Base-by-base conservation (phyloP, 2,888 invertebrate species). In the Tipula lateralis region DNA sequence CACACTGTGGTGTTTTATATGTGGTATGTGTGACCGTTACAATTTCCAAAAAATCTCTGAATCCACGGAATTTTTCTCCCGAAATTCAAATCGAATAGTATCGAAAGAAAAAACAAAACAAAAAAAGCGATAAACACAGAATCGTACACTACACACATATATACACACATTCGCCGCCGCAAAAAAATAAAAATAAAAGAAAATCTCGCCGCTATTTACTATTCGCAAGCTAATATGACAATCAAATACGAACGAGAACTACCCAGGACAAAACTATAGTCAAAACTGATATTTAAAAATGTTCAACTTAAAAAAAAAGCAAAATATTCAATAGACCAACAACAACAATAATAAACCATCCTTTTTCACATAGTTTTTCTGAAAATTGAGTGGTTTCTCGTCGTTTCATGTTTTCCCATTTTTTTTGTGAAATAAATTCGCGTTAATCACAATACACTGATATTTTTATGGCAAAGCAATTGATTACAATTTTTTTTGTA, bases 361-460 rank as follows among this genome's bases (percentile, higher is more conserved):
- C 66, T 66, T 66, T 44, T 66, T 44, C 44, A 44, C 16, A 44
- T 44, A 44, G 16, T 44, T 44, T 44, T 44, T 66, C 66, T 24
- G 66, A 66, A 66, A 66, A 66, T 66, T 66, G 66, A 66, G 66
- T 66, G 66, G 66, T 66, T 66, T 66, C 66, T 66, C 66, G 66
- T 66, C 66, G 24, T 66, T 66, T 66, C 66, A 66, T 44, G 16
- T 44, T 44, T 44, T 44, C 16, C 44, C 44, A 44, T 66, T 66
- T 66, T 13, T 66, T 66, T 66, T 66, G n/a, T 44, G 0, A 44
- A 44, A 66, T 66, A 66, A 66, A 66, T 24, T 66, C 66, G 66
- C 66, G 66, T 66, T 66, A 66, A 66, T 66, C 24, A 24, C 66
- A 66, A 66, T 66, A 66, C 66, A 66, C 24, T 66, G 66, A 66